These are phyloP conservation scores for Cossypha heuglini DNA, from an alignment of 2,797 vertebrate species.

Conservation along the genomic window DNA sequence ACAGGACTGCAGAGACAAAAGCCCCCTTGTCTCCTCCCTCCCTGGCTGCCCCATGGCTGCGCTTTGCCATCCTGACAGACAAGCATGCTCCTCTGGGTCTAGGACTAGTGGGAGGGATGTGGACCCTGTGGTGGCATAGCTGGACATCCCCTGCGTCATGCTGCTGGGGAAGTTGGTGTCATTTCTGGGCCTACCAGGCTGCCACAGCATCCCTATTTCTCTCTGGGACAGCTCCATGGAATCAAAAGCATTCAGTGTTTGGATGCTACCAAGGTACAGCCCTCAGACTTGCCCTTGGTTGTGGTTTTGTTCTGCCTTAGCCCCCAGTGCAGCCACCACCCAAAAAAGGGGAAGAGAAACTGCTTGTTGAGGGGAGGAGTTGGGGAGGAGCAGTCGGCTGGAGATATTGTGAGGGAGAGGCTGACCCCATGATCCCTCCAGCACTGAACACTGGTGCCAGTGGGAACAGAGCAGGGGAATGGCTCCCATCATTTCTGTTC, in stretches of 20 bases:
- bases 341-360: not conserved
- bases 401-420: not conserved
- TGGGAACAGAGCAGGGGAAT: not conserved
- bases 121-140: too few relatives aligned
- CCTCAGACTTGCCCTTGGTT: not conserved
- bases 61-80: not conserved
- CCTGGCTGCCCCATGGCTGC: not conserved
- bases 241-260: not conserved
- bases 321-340: rapidly evolving
- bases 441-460: not conserved
- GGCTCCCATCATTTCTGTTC: not conserved
- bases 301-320: not conserved
- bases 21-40: not conserved
- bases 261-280: rapidly evolving
- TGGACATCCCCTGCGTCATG: not conserved
- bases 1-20: not conserved
- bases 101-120: not conserved
- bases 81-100: not conserved
- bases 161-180: not conserved
- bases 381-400: rapidly evolving
- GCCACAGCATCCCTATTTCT: not conserved
- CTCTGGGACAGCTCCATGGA: not conserved
- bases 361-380: not conserved
- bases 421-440: not conserved
- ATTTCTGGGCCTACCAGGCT: not conserved